phyloP scores from a whole-genome alignment of 2,888 invertebrate genomes.

The Elgonia sp. region DNA sequence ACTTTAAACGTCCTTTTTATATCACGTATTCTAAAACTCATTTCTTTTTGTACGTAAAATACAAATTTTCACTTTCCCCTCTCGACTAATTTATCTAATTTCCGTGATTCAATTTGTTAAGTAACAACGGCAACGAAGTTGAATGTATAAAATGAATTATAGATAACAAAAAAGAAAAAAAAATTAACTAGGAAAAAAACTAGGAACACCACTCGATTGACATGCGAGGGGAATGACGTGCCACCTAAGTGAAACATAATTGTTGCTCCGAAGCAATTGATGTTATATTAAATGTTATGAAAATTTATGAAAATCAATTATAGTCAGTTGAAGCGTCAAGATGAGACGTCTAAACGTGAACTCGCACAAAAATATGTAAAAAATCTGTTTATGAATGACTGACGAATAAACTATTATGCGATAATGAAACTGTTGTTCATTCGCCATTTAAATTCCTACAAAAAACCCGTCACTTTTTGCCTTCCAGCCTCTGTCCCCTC shows the following conservation, averaged over 20 bases:
- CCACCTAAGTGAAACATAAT: slow-evolving; percentile 70
- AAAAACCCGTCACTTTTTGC: slow-evolving; percentile 5
- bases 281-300: slow-evolving; percentile 84
- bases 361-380: slow-evolving; percentile 81
- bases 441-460: slow-evolving; percentile 2
- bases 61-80: slow-evolving; percentile 5
- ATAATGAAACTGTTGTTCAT: slow-evolving; percentile 73
- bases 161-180: slow-evolving; percentile 26
- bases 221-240: slow-evolving; percentile 59
- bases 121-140: slow-evolving; percentile 55
- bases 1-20: no score
- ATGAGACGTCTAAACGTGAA: slow-evolving; percentile 70
- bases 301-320: slow-evolving; percentile 83
- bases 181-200: slow-evolving; percentile 10
- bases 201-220: slow-evolving; percentile 35
- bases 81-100: background rate
- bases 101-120: slow-evolving; percentile 9
- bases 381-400: slow-evolving; percentile 83
- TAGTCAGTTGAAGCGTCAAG: slow-evolving; percentile 83
- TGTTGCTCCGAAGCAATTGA: slow-evolving; percentile 81
- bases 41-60: slow-evolving; percentile 34
- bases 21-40: background rate
- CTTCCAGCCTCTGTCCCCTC: no score
- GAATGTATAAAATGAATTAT: slow-evolving; percentile 48
- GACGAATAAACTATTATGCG: slow-evolving; percentile 82